Percentiles rank a stretch among this genome's conserved stretches.
Conservation (phyloP, 1,140 invertebrate genomes). For the Drosophila repleta region DNA sequence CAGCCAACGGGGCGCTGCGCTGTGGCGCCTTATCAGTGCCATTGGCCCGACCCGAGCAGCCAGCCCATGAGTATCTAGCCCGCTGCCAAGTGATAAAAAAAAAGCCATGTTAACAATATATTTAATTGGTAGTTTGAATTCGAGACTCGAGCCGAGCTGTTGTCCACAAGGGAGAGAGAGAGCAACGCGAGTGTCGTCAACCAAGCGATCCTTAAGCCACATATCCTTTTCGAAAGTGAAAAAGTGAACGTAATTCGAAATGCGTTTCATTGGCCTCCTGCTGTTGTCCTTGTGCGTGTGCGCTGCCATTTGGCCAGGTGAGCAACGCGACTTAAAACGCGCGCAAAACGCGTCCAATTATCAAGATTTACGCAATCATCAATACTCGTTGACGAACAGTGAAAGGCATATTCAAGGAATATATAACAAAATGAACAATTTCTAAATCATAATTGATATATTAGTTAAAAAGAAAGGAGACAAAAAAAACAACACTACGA, state of each 20-base stretch:
- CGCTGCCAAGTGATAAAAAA: conserved; percentile 65
- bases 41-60: conserved; percentile 29
- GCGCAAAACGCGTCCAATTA: conserved; percentile 12
- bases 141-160: conserved; percentile 56
- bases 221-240: conserved; percentile 38
- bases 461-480: neutral
- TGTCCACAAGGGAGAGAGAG: conserved; percentile 17
- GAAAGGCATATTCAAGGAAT: neutral
- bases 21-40: conserved; percentile 54
- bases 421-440: neutral
- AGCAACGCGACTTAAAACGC: conserved; percentile 30
- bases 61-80: conserved; percentile 27
- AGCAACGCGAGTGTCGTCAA: neutral
- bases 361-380: neutral
- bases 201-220: conserved; percentile 5
- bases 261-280: conserved; percentile 42
- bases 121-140: conserved; percentile 79
- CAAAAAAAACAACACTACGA: neutral
- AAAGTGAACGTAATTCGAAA: conserved; percentile 11
- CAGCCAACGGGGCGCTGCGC: conserved; percentile 35
- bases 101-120: conserved; percentile 77
- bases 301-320: conserved; percentile 54
- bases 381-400: conserved; percentile 4
- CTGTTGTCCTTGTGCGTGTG: conserved; percentile 44
- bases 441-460: neutral